Evolutionary conservation across 2,113 vertebrate genomes (phyloP), one percentile per base, ranked within the genome.

Genomic region (Trematomus loennbergii): DNA sequence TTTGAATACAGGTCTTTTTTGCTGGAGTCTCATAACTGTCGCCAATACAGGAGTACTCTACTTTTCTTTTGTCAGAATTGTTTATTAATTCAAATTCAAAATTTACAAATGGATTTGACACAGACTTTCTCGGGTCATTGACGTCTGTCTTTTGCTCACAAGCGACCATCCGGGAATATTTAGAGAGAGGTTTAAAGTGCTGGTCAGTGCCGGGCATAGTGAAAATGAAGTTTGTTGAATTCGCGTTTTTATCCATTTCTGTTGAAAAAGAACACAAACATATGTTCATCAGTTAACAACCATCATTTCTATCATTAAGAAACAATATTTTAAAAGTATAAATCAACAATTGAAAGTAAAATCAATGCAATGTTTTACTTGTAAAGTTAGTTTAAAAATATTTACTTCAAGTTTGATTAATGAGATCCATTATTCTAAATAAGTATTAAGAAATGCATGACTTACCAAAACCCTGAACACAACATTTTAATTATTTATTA

Each of bases 101-200:
- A 63, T 91, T 86, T 2, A 72, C 53, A 1, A 89, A 85, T 0
- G 79, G 69, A 43, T 59, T 65, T 2, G 12, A 29, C 3, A 1
- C 0, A 40, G 36, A 40, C 36, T 11, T 4, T 16, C 1, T 15
- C 36, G 7, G 1, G 53, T 40, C 36, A 53, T 22, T 11, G 11
- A 10, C 20, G 52, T 16, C 10, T 1, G 5, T 3, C 2, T 46
- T 61, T 33, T 0, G 60, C 17, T 76, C 78, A 55, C 60, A 75
- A 1, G 20, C 50, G 16, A 86, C 72, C 52, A 46, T 72, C 50
- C 70, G 69, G 0, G 89, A 81, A 72, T 75, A 86, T 0, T 13
- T 5, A 0, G 92, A 87, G 0, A 87, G 77, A 25, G 86, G 81
- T 52, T 74, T 82, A 12, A 91, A 73, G 69, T 87, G 83, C 3